Evolutionary conservation across 1,140 invertebrate genomes (phyloP).

Genomic region (Drosophila busckii): DNA sequence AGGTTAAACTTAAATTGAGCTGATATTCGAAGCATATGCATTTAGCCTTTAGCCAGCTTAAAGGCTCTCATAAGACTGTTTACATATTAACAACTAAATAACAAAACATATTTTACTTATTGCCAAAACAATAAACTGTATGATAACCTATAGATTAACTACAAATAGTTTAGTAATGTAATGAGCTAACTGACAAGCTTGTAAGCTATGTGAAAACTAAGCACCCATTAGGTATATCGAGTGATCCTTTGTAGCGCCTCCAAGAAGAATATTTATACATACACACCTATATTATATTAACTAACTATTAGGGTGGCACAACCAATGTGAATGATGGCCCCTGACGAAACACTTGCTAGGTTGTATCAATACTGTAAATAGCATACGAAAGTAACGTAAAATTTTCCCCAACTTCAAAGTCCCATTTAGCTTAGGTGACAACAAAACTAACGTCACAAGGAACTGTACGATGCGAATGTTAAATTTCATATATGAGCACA

Average conservation of each 20-base stretch:
- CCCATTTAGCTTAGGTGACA: constrained; percentile 1
- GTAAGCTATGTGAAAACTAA: constrained; percentile 55
- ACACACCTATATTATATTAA: too few species aligned
- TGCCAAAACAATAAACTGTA: constrained; percentile 54
- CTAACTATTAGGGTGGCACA: constrained; percentile 30
- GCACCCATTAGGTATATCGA: constrained; percentile 73
- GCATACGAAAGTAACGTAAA: constrained; percentile 16
- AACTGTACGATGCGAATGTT: constrained; percentile 51
- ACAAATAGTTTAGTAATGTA: constrained; percentile 6
- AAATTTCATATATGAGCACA: constrained; percentile 73
- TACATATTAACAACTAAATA: constrained; percentile 36
- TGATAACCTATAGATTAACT: constrained; percentile 14
- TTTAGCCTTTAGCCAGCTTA: constrained; percentile 51
- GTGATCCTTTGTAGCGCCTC: constrained; percentile 43
- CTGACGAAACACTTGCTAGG: constrained; percentile 53
- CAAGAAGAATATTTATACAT: background rate
- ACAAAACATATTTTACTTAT: constrained; percentile 53
- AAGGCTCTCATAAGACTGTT: constrained; percentile 67
- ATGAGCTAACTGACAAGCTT: constrained; percentile 48
- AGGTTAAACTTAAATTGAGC: background rate
- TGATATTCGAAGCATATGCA: constrained; percentile 41
- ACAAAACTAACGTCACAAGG: constrained; percentile 18
- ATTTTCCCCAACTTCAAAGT: constrained; percentile 4
- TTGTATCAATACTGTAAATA: constrained; percentile 66
- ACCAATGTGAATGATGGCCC: constrained; percentile 40